A percentile compares a stretch with the other conserved stretches of the same genome.
These are phyloP conservation scores for Hemibagrus guttatus DNA, from an alignment of 2,797 vertebrate genomes.

Conservation along the genomic window DNA sequence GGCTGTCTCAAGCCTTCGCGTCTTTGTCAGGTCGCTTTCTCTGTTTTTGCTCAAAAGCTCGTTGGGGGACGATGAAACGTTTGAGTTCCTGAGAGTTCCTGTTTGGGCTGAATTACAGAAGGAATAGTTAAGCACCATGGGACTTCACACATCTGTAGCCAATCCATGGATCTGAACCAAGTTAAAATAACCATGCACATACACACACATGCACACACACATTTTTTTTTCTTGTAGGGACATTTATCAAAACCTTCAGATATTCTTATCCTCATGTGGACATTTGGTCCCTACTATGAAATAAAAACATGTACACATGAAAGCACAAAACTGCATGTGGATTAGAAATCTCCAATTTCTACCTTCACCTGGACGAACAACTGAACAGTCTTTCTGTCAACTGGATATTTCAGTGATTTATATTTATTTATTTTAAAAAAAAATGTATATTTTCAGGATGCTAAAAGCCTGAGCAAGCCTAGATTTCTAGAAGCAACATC, in stretches of 20 bases:
- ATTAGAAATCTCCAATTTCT: background rate
- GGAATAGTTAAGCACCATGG: conserved; percentile 38
- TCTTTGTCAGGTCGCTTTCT: background rate
- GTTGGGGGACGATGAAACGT: conserved; percentile 24
- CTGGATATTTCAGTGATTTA: background rate
- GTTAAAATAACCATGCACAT: conserved; percentile 19
- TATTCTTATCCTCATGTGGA: background rate
- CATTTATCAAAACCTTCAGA: background rate
- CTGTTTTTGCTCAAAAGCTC: background rate
- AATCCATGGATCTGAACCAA: conserved; percentile 40
- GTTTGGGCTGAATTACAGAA: conserved; percentile 40
- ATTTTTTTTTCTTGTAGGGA: background rate
- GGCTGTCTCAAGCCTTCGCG: conserved; percentile 11
- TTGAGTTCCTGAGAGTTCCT: conserved; percentile 8
- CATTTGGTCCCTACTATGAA: background rate
- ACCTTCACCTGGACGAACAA: background rate
- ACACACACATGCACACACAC: conserved; percentile 16
- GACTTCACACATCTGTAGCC: conserved; percentile 45
- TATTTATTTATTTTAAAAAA: background rate
- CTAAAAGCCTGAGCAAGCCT: background rate
- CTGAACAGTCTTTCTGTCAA: background rate
- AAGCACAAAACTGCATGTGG: background rate
- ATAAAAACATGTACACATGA: background rate
- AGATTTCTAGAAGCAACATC: conserved; percentile 30
- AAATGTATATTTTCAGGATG: background rate